A percentile compares a stretch with the other conserved stretches of the same genome.
These are phyloP conservation scores for Microdon myrmicae DNA, from an alignment of 2,888 invertebrate genomes.

Conservation along the genomic window DNA sequence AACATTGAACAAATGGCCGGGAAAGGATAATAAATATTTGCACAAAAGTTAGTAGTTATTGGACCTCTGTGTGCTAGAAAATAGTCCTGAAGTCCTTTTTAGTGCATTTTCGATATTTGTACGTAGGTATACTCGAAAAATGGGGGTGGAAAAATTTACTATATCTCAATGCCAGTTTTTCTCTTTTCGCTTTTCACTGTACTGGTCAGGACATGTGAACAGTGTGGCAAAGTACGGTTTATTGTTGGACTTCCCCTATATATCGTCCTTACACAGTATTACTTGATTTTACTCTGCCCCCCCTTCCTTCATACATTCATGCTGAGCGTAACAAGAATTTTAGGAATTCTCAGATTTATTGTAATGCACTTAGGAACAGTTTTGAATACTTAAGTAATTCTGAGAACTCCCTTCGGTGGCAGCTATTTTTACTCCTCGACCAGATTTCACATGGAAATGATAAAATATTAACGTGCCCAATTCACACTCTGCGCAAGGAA, in stretches of 20 bases:
- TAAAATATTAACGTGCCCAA: conserved; percentile 48
- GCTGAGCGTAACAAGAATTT: too few relatives aligned
- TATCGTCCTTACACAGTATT: too few relatives aligned
- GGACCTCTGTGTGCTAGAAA: conserved; percentile 46
- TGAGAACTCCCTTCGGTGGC: too few relatives aligned
- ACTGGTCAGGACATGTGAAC: too few relatives aligned
- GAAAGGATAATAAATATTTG: conserved; percentile 51
- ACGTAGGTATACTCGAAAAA: too few relatives aligned
- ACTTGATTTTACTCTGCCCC: too few relatives aligned
- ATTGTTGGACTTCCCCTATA: too few relatives aligned
- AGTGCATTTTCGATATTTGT: conserved; percentile 46
- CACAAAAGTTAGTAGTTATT: conserved; percentile 48
- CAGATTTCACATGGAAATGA: conserved; percentile 52
- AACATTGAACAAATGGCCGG: conserved; percentile 43
- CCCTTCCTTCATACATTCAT: too few relatives aligned
- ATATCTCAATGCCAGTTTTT: too few relatives aligned
- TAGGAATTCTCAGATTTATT: conserved; percentile 46
- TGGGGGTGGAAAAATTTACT: conserved; percentile 30
- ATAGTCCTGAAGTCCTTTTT: too few relatives aligned
- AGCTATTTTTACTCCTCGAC: conserved; percentile 22
- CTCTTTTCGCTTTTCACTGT: too few relatives aligned
- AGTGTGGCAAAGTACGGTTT: too few relatives aligned
- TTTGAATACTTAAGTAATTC: conserved; percentile 50
- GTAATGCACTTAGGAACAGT: conserved; percentile 50
- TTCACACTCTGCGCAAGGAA: conserved; percentile 39